These are phyloP conservation scores for Sphenodon punctatus DNA, from an alignment of 2,797 vertebrate species.

Conservation along the genomic window DNA sequence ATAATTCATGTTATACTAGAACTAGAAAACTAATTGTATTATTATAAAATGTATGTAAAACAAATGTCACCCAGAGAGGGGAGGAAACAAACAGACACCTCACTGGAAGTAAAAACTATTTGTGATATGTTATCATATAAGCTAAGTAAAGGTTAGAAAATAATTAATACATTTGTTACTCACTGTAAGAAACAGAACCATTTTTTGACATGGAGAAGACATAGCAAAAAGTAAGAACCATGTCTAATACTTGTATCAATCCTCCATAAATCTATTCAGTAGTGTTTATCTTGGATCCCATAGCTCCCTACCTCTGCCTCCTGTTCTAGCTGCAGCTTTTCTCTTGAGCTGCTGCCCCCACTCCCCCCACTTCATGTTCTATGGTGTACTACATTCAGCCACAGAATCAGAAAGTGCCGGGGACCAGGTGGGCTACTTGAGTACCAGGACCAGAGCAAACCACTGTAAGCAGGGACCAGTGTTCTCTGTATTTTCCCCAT, in stretches of 20 bases:
- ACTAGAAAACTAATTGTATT: neutral
- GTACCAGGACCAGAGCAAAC: too few species aligned
- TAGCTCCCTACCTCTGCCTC: too few species aligned
- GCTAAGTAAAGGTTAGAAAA: neutral
- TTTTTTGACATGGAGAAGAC: neutral
- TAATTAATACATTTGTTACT: neutral
- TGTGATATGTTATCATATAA: neutral
- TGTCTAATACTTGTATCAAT: neutral
- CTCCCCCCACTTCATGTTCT: neutral
- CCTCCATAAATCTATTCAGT: neutral
- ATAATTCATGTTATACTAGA: neutral
- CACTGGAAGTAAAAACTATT: neutral
- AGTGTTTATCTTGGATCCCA: neutral
- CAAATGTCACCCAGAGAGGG: too few species aligned
- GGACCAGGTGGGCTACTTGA: too few species aligned
- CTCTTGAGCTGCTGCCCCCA: too few species aligned
- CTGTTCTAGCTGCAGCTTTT: too few species aligned
- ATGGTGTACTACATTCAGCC: rapidly evolving
- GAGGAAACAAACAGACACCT: too few species aligned
- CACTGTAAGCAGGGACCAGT: too few species aligned
- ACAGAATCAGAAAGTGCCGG: too few species aligned
- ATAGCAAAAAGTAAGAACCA: neutral
- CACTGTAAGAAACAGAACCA: neutral
- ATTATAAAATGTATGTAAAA: neutral
- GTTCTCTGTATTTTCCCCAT: too few species aligned